Base-by-base conservation (phyloP, 2,888 invertebrate genomes). In the Scaptomyza reducta region DNA sequence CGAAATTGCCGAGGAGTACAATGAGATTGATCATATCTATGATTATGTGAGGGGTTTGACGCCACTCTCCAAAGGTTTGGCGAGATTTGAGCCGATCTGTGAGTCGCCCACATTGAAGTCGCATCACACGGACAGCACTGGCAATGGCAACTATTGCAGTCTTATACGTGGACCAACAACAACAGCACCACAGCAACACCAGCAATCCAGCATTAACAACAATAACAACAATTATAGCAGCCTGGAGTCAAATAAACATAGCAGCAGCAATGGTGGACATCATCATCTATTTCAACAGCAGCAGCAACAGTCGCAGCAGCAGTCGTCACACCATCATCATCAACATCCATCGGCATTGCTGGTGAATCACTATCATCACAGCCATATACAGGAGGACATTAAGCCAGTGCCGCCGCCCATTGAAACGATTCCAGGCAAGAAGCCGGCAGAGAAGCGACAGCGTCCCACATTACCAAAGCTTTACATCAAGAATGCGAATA, bases 21-120 rank as follows among this genome's bases (percentile, higher is more conserved):
- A 98, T 83, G 98, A 98, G 92, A 97, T 98, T 80, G 98, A 98
- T 93, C 97, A 98, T 92, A 97, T 98, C 76, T 98, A 98, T 90
- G 97, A 98, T 90, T 98, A 98, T 91, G 97, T 98, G 0, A 93
- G 98, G 70, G 98, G 98, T 1, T 96, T 98, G 80, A 97, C 97
- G 53, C 97, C 97, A 1, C 93, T 97, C 29, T 97, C 98, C 6
- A 96, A 97, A 91, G 96, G 94, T 87, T 91, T 82, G 91, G 92
- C 90, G 81, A 92, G 82, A 76, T 93, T 87, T 90, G 93, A 87
- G 87, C 93, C 85, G 42, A 93, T 93, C 40, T 92, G 92, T 35
- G 93, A 92, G 91, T 92, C 89, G 87, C 92, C 84, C 78, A 90
- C 90, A n/a, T 77, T 91, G 22, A 91, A 91, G 68, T 92, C 91